phyloP scores from a whole-genome alignment of 37 sponge, comb jelly and placozoan genomes.

The Spongilla lacustris region DNA sequence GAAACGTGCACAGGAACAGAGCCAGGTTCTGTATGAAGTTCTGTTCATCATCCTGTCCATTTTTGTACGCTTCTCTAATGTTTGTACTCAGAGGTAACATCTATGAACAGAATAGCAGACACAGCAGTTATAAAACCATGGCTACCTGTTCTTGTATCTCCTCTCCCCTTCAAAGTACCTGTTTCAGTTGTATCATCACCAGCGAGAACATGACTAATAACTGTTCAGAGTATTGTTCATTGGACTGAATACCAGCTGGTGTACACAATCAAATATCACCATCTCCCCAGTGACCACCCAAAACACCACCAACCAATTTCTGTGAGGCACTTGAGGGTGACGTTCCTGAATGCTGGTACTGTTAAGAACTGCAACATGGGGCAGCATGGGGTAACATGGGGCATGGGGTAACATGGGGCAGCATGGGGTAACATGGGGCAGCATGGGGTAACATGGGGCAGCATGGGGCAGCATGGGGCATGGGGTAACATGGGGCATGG shows the following conservation, averaged over 20 bases:
- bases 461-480: no score
- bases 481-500: no score
- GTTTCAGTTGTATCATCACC: conserved; percentile 91
- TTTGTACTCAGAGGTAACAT: conserved; percentile 95
- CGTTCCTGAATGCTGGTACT: conserved; percentile 95
- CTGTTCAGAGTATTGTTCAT: conserved; percentile 82
- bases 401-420: neutral
- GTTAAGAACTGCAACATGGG: conserved; percentile 78
- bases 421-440: no score
- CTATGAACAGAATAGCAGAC: conserved; percentile 28
- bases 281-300: neutral
- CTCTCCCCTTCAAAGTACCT: conserved; percentile 22
- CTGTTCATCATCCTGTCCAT: conserved; percentile 94
- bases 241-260: conserved; percentile 84
- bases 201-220: conserved; percentile 83
- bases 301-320: conserved; percentile 78
- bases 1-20: conserved; percentile 92
- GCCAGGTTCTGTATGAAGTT: conserved; percentile 97
- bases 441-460: no score
- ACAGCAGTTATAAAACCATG: neutral
- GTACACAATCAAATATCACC: neutral
- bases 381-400: neutral
- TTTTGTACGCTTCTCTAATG: conserved; percentile 93
- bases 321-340: conserved; percentile 96
- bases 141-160: no score